Percentiles rank a stretch among this genome's conserved stretches.
phyloP scores from a whole-genome alignment of 1,140 invertebrate genomes.

The Caerostris extrusa region DNA sequence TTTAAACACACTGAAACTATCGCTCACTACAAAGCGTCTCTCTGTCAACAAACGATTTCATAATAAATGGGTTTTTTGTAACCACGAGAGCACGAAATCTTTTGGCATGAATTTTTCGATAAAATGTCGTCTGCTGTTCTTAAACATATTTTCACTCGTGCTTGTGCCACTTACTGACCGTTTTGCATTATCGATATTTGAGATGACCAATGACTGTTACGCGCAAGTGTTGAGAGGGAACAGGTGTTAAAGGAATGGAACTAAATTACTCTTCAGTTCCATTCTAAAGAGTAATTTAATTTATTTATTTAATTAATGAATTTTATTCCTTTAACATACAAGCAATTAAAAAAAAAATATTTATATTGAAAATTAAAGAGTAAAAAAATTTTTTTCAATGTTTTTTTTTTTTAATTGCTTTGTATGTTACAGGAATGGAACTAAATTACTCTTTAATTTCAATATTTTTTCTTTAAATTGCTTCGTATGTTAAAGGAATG shows the following conservation, averaged over 20 bases:
- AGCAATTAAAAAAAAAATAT: too few species aligned
- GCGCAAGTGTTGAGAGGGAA: not conserved
- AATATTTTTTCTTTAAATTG: too few species aligned
- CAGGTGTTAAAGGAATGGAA: not conserved
- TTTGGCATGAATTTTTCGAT: not conserved
- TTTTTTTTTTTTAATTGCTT: too few species aligned
- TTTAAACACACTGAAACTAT: not conserved
- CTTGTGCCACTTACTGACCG: not conserved
- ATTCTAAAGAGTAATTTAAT: not conserved
- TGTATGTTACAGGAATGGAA: too few species aligned
- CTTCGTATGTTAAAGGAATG: too few species aligned
- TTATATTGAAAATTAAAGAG: not conserved
- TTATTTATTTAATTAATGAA: too few species aligned
- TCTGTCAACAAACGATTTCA: not conserved
- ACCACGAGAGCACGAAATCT: not conserved
- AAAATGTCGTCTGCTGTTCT: slow-evolving; percentile 10
- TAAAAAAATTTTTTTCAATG: not conserved
- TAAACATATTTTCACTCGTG: not conserved
- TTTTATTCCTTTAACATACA: too few species aligned
- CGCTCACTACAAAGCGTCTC: not conserved
- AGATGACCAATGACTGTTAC: slow-evolving; percentile 8
- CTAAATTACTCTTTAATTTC: not conserved
- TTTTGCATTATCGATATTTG: slow-evolving; percentile 57
- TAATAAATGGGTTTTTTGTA: not conserved
- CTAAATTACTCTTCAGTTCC: not conserved